These are phyloP conservation scores for Urosaurus nigricauda DNA, from an alignment of 2,797 vertebrate species.

Conservation along the genomic window DNA sequence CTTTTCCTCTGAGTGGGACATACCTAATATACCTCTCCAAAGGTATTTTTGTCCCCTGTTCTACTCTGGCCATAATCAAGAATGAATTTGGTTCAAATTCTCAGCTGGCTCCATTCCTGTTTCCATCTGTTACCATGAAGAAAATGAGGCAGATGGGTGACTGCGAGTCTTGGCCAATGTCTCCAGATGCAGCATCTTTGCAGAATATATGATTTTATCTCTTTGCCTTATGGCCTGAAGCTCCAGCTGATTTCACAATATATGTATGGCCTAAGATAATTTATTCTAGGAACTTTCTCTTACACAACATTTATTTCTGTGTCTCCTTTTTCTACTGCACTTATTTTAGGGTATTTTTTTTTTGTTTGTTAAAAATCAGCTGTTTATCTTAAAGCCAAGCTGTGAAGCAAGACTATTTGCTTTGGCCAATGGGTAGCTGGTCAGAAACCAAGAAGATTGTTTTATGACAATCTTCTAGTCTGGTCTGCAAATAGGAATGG, in stretches of 20 bases:
- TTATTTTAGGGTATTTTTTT: neutral
- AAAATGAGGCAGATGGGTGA: neutral
- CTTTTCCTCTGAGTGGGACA: too few relatives aligned
- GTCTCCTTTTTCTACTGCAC: neutral
- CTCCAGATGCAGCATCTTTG: neutral
- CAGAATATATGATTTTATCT: neutral
- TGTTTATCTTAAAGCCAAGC: conserved; percentile 7
- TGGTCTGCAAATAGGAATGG: neutral
- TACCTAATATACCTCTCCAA: too few relatives aligned
- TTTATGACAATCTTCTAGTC: neutral
- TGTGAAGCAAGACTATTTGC: conserved; percentile 11
- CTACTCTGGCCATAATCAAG: neutral
- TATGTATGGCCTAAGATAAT: conserved; percentile 3
- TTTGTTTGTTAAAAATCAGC: neutral
- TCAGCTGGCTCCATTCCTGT: neutral
- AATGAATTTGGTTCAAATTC: neutral
- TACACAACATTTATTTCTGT: conserved; percentile 16
- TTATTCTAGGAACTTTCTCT: neutral
- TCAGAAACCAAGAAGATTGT: neutral
- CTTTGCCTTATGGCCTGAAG: neutral
- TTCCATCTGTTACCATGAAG: neutral
- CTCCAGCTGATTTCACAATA: conserved; percentile 16
- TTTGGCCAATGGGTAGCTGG: neutral
- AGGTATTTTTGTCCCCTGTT: neutral
- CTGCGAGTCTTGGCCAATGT: neutral